A percentile compares a stretch with the other conserved stretches of the same genome.
Evolutionary conservation across 2,888 invertebrate species (phyloP).

Genomic region (Thelaira solivaga): DNA sequence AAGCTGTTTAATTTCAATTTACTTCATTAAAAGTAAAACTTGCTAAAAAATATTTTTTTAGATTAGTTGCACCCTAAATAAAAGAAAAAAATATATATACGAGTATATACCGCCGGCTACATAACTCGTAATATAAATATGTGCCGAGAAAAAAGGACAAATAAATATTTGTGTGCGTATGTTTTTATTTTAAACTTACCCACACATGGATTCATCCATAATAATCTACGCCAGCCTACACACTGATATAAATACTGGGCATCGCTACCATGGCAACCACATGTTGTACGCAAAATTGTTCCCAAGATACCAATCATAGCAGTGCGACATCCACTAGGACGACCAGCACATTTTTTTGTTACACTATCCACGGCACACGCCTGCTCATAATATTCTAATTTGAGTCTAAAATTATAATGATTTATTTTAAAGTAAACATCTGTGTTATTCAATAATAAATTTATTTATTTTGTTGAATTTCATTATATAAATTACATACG

Average conservation of each 20-base stretch:
- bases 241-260: conserved; percentile 91
- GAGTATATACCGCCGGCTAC: no score
- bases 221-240: conserved; percentile 91
- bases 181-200: conserved; percentile 81
- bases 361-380: conserved; percentile 94
- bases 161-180: not conserved
- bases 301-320: conserved; percentile 93
- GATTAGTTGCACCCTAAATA: no score
- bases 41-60: no score
- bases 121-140: no score
- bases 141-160: no score
- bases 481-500: no score
- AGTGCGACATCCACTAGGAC: conserved; percentile 88
- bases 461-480: not conserved
- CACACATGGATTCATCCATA: conserved; percentile 95
- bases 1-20: no score
- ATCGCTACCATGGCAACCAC: conserved; percentile 92
- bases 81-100: no score
- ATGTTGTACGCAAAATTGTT: conserved; percentile 91
- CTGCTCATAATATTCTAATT: conserved; percentile 92
- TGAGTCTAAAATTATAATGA: conserved; percentile 79
- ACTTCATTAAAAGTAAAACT: no score
- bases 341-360: conserved; percentile 92
- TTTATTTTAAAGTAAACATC: not conserved
- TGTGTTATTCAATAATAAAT: not conserved